These are phyloP conservation scores for Nycticorax nycticorax DNA, from an alignment of 2,113 vertebrate species.

Conservation along the genomic window DNA sequence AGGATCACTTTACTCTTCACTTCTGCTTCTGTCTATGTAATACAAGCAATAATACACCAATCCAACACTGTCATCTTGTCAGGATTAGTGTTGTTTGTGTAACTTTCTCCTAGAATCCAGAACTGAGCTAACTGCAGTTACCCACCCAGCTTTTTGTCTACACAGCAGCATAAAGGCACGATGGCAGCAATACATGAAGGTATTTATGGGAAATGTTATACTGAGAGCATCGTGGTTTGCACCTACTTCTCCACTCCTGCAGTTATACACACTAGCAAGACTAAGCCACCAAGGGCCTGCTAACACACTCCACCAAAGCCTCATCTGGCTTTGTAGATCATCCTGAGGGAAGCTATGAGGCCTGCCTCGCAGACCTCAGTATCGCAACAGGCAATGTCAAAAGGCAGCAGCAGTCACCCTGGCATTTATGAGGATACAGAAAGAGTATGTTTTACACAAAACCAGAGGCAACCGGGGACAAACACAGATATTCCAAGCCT, in stretches of 20 bases:
- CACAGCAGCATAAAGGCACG: rapidly evolving
- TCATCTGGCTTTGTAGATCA: not conserved
- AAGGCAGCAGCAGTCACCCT: not conserved
- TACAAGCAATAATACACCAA: not conserved
- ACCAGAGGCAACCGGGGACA: not conserved
- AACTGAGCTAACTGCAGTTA: not conserved
- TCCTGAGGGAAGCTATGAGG: not conserved
- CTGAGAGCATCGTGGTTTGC: not conserved
- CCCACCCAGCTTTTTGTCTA: not conserved
- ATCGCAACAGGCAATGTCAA: not conserved
- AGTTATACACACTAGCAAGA: not conserved
- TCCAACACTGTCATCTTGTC: not conserved
- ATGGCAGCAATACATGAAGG: not conserved
- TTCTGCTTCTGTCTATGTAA: not conserved
- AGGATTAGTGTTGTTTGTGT: not conserved
- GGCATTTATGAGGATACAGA: not conserved
- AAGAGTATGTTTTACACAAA: not conserved
- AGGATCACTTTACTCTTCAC: not conserved
- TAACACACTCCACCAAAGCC: not conserved
- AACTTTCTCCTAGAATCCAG: not conserved
- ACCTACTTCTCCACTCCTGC: not conserved
- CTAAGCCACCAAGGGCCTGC: not conserved
- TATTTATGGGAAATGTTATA: not conserved
- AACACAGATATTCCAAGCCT: not conserved
- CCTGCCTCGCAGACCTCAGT: not conserved